Evolutionary conservation across 2,888 invertebrate genomes (phyloP).

Genomic region (Temnothorax unifasciatus): DNA sequence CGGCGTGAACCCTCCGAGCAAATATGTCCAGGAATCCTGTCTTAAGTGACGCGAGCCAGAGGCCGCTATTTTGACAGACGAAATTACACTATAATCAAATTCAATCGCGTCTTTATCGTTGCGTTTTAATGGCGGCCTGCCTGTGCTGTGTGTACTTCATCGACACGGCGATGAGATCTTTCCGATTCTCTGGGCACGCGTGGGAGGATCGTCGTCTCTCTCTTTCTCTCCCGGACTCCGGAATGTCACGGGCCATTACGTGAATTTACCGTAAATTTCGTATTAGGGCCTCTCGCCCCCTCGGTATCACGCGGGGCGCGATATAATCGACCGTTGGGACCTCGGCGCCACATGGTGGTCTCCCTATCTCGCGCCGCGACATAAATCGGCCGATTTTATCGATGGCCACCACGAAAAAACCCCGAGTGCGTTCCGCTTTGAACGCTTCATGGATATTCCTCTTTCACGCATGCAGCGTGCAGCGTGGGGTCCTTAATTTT

Average conservation of each 20-base stretch:
- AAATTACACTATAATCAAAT: constrained; percentile 81
- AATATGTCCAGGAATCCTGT: constrained; percentile 58
- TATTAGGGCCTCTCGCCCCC: constrained; percentile 65
- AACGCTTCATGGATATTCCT: constrained; percentile 24
- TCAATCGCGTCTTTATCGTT: constrained; percentile 80
- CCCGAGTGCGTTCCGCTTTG: constrained; percentile 34
- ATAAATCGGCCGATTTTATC: constrained; percentile 63
- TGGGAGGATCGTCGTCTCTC: constrained; percentile 64
- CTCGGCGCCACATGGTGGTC: constrained; percentile 64
- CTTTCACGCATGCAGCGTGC: neutral
- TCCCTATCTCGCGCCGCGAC: constrained; percentile 43
- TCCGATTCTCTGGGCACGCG: constrained; percentile 55
- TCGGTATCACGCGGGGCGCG: constrained; percentile 39
- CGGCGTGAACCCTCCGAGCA: constrained; percentile 46
- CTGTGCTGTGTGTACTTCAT: neutral
- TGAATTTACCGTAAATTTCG: constrained; percentile 79
- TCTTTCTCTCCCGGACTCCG: constrained; percentile 35
- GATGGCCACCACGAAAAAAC: constrained; percentile 48
- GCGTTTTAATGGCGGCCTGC: constrained; percentile 69
- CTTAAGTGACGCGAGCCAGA: constrained; percentile 56
- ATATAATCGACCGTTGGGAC: constrained; percentile 58
- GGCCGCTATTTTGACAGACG: constrained; percentile 78
- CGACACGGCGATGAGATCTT: constrained; percentile 36
- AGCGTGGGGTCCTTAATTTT: constrained; percentile 27
- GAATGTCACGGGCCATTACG: constrained; percentile 79